phyloP scores from a whole-genome alignment of 1,140 invertebrate species.

The Leptinotarsa defecta region DNA sequence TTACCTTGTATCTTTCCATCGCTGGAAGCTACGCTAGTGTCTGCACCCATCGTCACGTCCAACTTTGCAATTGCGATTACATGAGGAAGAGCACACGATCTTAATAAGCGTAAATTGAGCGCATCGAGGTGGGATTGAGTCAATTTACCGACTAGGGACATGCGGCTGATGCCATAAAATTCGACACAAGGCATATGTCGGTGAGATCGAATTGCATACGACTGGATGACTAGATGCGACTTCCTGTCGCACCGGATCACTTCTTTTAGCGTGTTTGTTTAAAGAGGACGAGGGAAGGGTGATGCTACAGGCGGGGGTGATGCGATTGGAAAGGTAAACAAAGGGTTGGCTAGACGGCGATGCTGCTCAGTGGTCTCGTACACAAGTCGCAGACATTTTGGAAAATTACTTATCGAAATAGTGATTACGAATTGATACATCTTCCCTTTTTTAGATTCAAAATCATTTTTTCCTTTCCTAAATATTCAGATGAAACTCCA shows the following conservation, averaged over 20 bases:
- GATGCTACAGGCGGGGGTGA: not conserved
- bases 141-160: constrained; percentile 8
- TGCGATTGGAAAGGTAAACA: not conserved
- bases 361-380: too few relatives aligned
- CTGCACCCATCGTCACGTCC: not conserved
- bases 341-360: not conserved
- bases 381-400: too few relatives aligned
- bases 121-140: not conserved
- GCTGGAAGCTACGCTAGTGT: too few relatives aligned
- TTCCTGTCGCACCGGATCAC: not conserved
- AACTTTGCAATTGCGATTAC: not conserved
- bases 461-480: too few relatives aligned
- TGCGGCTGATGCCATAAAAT: not conserved
- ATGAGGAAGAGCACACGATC: constrained; percentile 1
- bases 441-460: too few relatives aligned
- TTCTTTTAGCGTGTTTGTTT: not conserved
- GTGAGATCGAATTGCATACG: not conserved
- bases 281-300: not conserved
- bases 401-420: too few relatives aligned
- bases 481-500: too few relatives aligned
- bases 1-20: too few relatives aligned
- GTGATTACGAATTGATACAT: too few relatives aligned
- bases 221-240: not conserved
- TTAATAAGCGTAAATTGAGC: constrained; percentile 9
- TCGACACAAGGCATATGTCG: not conserved